Percentiles rank a stretch among this genome's conserved stretches.
Conservation (phyloP, 2,888 invertebrate genomes). For the Ariolimax columbianus region DNA sequence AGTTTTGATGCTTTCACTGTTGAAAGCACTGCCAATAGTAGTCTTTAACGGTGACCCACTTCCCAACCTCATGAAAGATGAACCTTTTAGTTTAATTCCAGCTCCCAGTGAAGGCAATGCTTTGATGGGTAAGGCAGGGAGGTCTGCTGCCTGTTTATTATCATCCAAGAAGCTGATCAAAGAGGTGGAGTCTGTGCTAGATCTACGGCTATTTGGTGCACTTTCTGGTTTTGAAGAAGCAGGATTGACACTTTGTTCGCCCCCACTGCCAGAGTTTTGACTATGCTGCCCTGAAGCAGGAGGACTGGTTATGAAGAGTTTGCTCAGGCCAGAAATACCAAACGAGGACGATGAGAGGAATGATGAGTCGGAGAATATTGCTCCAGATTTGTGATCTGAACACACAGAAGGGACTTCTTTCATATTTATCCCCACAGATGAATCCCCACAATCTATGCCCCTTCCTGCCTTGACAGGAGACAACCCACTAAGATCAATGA, state of each 20-base stretch:
- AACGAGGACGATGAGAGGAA: constrained; percentile 29
- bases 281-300: constrained; percentile 17
- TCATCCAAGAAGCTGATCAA: neutral
- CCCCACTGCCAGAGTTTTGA: neutral
- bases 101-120: neutral
- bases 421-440: neutral
- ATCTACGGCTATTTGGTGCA: constrained; percentile 29
- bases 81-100: neutral
- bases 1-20: constrained; percentile 12
- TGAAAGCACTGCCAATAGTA: neutral
- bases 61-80: constrained; percentile 14
- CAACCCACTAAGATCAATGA: constrained; percentile 43
- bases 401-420: neutral
- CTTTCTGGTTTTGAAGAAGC: constrained; percentile 1
- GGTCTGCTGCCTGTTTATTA: neutral
- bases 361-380: constrained; percentile 8
- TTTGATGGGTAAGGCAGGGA: neutral
- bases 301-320: constrained; percentile 33
- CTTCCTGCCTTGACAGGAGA: constrained; percentile 38
- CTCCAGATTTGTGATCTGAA: neutral
- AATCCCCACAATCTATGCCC: neutral
- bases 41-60: neutral
- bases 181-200: constrained; percentile 20
- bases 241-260: neutral
- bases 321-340: constrained; percentile 49